phyloP scores from a whole-genome alignment of 2,797 vertebrate genomes.

The Melanogrammus aeglefinus region DNA sequence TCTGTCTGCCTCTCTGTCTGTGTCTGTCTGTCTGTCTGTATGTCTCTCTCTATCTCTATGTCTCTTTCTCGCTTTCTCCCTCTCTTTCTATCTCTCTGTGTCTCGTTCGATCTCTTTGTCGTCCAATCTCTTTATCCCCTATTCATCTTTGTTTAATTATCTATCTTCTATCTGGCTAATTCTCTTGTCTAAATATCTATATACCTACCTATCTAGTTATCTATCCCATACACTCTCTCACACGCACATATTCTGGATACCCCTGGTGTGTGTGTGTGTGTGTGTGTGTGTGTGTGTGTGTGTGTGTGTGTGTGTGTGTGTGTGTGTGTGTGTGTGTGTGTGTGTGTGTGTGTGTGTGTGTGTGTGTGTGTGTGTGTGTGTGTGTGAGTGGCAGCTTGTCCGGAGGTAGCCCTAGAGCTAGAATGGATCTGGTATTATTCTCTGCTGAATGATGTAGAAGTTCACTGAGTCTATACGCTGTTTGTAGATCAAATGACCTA shows the following conservation, averaged over 20 bases:
- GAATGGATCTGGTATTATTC: slow-evolving; percentile 51
- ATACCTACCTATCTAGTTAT: not conserved
- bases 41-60: slow-evolving; percentile 10
- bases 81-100: not conserved
- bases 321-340: slow-evolving; percentile 3
- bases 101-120: not conserved
- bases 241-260: not conserved
- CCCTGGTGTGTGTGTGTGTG: not conserved
- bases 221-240: not conserved
- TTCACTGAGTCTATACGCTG: slow-evolving; percentile 43
- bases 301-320: slow-evolving; percentile 13
- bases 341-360: slow-evolving; percentile 5
- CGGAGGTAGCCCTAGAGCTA: slow-evolving; percentile 36
- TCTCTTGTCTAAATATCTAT: not conserved
- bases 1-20: not conserved
- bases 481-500: slow-evolving; percentile 35
- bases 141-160: not conserved
- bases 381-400: slow-evolving; percentile 34
- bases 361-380: not conserved
- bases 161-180: not conserved
- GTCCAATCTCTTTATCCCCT: slow-evolving; percentile 5
- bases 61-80: not conserved
- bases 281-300: too few relatives aligned
- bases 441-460: slow-evolving; percentile 47
- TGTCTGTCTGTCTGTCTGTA: not conserved